Conservation (phyloP, 2,113 vertebrate genomes). For the Psammodynastes pulverulentus region DNA sequence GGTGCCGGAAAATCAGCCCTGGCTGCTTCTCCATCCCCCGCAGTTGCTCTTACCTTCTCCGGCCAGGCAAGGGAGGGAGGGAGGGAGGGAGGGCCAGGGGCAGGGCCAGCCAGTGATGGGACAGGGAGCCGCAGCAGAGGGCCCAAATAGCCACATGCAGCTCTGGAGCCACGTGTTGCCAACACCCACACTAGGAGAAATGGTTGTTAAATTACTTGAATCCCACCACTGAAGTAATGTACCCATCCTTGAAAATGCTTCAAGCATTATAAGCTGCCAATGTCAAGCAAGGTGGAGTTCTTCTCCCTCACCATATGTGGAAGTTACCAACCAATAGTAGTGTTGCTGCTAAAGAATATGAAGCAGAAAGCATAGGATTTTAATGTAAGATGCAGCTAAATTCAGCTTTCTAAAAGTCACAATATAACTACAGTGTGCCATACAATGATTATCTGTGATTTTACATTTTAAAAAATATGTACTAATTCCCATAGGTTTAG, state of each 20-base stretch:
- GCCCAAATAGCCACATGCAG: too few relatives aligned
- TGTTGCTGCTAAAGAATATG: background rate
- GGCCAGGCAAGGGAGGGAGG: too few relatives aligned
- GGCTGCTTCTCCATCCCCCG: too few relatives aligned
- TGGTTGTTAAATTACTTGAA: too few relatives aligned
- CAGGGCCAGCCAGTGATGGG: too few relatives aligned
- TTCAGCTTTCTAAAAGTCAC: background rate
- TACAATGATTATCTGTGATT: background rate
- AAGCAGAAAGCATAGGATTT: background rate
- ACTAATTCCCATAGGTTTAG: background rate
- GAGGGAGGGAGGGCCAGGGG: too few relatives aligned
- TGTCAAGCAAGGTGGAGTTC: background rate
- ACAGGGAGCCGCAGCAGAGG: too few relatives aligned
- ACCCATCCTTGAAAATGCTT: background rate
- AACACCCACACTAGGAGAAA: too few relatives aligned
- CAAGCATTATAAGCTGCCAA: background rate
- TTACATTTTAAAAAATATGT: conserved; percentile 33
- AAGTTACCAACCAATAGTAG: background rate
- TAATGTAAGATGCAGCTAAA: background rate
- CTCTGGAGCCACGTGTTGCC: too few relatives aligned
- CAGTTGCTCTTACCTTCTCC: too few relatives aligned
- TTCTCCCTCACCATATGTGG: background rate
- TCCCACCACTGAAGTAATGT: too few relatives aligned
- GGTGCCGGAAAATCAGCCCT: too few relatives aligned
- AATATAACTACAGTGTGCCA: background rate